Evolutionary conservation across 1,140 invertebrate genomes (phyloP).

Genomic region (Psix sp.): DNA sequence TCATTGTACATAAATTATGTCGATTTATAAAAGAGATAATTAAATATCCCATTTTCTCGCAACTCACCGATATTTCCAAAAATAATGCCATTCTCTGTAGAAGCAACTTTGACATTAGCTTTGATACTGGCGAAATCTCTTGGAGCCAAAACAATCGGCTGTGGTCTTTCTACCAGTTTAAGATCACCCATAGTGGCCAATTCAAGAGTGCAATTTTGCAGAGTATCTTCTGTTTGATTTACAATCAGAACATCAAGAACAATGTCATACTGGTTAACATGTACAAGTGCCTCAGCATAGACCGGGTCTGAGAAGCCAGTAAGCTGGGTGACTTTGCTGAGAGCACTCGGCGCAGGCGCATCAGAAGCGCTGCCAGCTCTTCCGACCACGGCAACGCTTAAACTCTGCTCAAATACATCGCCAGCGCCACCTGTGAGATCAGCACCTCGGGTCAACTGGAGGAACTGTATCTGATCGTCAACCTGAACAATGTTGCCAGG

Average conservation of each 20-base stretch:
- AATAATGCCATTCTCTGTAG: conserved; percentile 99
- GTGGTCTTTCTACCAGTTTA: conserved; percentile 98
- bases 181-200: conserved; percentile 98
- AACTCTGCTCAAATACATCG: conserved; percentile 96
- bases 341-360: conserved; percentile 79
- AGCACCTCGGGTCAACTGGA: conserved; percentile 86
- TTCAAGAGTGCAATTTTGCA: conserved; percentile 98
- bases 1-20: too few relatives aligned
- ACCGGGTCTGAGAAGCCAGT: conserved; percentile 99
- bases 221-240: conserved; percentile 97
- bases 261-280: conserved; percentile 99
- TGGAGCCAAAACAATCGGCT: conserved; percentile 95
- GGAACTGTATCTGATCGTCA: conserved; percentile 91
- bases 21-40: too few relatives aligned
- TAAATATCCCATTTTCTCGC: too few relatives aligned
- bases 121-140: conserved; percentile 99
- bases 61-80: conserved; percentile 97
- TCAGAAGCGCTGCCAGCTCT: conserved; percentile 76
- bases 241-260: conserved; percentile 98
- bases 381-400: conserved; percentile 92
- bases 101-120: conserved; percentile 96
- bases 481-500: conserved; percentile 85
- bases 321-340: conserved; percentile 96
- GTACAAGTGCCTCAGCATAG: conserved; percentile 98
- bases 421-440: conserved; percentile 85